phyloP scores from a whole-genome alignment of 2,797 vertebrate genomes.

The Craterocephalus amniculus region DNA sequence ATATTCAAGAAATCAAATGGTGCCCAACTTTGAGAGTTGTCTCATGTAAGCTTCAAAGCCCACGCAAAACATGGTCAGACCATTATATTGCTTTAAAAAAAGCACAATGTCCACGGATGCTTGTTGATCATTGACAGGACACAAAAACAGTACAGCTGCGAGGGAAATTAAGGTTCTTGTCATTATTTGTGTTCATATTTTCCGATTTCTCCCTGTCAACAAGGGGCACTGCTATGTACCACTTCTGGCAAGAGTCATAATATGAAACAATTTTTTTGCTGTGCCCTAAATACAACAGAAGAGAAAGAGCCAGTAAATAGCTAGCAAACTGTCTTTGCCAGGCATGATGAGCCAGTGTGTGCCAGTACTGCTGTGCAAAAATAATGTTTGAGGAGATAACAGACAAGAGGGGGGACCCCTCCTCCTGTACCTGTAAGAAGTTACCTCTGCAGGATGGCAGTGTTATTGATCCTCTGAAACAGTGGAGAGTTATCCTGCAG shows the following conservation, averaged over 20 bases:
- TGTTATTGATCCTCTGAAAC: background rate
- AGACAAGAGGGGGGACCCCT: background rate
- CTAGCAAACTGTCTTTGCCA: background rate
- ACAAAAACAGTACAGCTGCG: background rate
- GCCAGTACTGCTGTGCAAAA: background rate
- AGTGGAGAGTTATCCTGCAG: background rate
- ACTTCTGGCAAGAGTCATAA: background rate
- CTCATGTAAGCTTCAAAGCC: conserved; percentile 38
- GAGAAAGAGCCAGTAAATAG: background rate
- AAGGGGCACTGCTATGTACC: background rate
- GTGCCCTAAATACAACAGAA: background rate
- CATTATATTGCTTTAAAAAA: conserved; percentile 20
- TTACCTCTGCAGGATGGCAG: background rate
- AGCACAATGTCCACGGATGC: background rate
- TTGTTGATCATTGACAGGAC: conserved; percentile 16
- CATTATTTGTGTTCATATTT: background rate
- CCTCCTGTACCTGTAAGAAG: background rate
- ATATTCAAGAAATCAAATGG: conserved; percentile 52
- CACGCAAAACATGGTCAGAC: conserved; percentile 20
- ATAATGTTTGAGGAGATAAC: background rate
- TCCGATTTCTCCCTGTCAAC: background rate
- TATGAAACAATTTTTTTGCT: background rate
- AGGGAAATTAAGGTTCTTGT: background rate
- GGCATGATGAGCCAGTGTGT: background rate
- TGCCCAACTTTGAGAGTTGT: conserved; percentile 42